Evolutionary conservation across 2,797 vertebrate species (phyloP).

Genomic region (Phaenicophaeus curvirostris): DNA sequence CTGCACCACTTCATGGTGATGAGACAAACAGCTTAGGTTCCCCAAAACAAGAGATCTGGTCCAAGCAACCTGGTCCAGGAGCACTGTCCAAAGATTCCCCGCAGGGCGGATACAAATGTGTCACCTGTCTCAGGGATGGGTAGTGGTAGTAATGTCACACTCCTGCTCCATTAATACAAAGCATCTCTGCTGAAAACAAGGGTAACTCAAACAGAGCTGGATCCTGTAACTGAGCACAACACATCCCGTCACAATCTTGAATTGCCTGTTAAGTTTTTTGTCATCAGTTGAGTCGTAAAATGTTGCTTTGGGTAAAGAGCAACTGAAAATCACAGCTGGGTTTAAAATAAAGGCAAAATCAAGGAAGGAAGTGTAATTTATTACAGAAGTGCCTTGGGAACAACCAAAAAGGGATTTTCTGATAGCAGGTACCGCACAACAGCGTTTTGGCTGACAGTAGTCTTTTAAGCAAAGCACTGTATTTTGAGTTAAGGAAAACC

Average conservation of each 20-base stretch:
- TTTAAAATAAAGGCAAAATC: conserved; percentile 1
- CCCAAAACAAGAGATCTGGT: neutral
- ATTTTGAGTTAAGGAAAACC: neutral
- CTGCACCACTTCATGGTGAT: neutral
- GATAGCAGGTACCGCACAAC: neutral
- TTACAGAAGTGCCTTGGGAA: neutral
- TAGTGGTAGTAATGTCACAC: neutral
- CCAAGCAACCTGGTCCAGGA: neutral
- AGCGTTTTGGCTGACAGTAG: neutral
- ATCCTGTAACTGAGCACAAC: neutral
- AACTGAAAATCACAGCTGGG: neutral
- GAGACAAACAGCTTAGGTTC: neutral
- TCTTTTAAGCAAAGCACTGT: neutral
- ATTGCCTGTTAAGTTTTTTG: neutral
- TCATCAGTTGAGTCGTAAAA: neutral
- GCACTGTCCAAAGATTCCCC: neutral
- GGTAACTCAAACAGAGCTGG: neutral
- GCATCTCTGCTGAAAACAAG: neutral
- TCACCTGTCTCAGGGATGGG: neutral
- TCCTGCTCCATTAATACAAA: neutral
- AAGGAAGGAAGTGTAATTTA: neutral
- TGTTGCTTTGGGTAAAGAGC: neutral
- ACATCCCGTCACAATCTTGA: neutral
- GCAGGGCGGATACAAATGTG: neutral
- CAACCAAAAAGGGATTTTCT: neutral